phyloP scores from a whole-genome alignment of 2,888 invertebrate species.

The Xestia sexstrigata region DNA sequence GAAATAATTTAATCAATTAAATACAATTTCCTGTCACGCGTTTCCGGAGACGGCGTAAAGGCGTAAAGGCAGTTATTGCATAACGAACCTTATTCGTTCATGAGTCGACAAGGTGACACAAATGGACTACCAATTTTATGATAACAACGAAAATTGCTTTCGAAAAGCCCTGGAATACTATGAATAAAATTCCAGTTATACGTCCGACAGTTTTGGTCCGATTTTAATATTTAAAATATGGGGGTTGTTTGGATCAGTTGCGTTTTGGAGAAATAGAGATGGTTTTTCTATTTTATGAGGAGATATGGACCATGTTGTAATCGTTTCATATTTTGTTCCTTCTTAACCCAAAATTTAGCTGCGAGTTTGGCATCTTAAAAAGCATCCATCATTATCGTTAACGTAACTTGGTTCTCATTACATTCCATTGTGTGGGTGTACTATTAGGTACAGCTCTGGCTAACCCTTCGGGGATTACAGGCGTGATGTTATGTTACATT shows the following conservation, averaged over 20 bases:
- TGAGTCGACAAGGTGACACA: conserved; percentile 63
- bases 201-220: conserved; percentile 62
- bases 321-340: background rate
- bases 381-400: background rate
- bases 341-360: background rate
- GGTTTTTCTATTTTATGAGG: background rate
- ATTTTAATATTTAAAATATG: conserved; percentile 74
- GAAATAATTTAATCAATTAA: too few relatives aligned
- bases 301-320: background rate
- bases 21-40: conserved; percentile 47
- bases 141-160: conserved; percentile 78
- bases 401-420: background rate
- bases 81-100: conserved; percentile 66
- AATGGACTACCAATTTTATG: conserved; percentile 76
- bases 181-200: conserved; percentile 82
- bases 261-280: conserved; percentile 3
- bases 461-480: too few relatives aligned
- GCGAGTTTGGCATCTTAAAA: background rate
- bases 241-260: conserved; percentile 36
- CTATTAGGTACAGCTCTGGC: too few relatives aligned
- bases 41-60: conserved; percentile 55
- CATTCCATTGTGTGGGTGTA: background rate
- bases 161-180: conserved; percentile 75
- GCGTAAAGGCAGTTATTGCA: conserved; percentile 57
- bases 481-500: background rate